A percentile compares a stretch with the other conserved stretches of the same genome.
Conservation (phyloP, 2,797 vertebrate genomes). For the Cyprinella venusta region DNA sequence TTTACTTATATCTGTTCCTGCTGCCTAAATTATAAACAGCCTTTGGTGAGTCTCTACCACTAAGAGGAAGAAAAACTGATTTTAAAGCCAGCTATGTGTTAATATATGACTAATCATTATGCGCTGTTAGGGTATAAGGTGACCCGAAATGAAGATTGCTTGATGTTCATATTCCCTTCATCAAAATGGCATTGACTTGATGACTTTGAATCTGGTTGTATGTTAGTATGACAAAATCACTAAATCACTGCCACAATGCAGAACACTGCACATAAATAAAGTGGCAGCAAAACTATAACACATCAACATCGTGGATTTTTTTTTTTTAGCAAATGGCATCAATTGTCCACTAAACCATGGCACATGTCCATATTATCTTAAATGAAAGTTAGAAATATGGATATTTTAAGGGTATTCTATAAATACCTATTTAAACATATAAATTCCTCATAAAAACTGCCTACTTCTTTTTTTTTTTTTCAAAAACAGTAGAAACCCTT, state of each 20-base stretch:
- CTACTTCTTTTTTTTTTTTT: neutral
- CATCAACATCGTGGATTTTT: too few relatives aligned
- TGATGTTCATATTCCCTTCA: too few relatives aligned
- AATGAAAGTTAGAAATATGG: neutral
- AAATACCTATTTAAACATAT: neutral
- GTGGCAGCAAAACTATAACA: too few relatives aligned
- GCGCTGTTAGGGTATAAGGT: too few relatives aligned
- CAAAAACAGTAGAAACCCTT: neutral
- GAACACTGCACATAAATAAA: too few relatives aligned
- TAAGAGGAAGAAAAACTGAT: neutral
- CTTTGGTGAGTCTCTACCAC: neutral
- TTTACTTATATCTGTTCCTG: too few relatives aligned
- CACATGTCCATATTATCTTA: neutral
- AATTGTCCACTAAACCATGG: neutral
- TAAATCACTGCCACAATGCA: too few relatives aligned
- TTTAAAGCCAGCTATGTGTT: neutral
- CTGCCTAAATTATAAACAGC: neutral
- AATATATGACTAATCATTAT: neutral
- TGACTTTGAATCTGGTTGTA: neutral
- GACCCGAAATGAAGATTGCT: too few relatives aligned
- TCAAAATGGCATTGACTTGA: too few relatives aligned
- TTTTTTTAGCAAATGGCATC: neutral
- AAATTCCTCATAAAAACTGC: neutral
- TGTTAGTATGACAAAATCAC: too few relatives aligned
- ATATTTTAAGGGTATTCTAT: too few relatives aligned